Evolutionary conservation across 2,113 vertebrate genomes (phyloP), one percentile per base, ranked within the genome.

Genomic region (Corvus moneduloides): DNA sequence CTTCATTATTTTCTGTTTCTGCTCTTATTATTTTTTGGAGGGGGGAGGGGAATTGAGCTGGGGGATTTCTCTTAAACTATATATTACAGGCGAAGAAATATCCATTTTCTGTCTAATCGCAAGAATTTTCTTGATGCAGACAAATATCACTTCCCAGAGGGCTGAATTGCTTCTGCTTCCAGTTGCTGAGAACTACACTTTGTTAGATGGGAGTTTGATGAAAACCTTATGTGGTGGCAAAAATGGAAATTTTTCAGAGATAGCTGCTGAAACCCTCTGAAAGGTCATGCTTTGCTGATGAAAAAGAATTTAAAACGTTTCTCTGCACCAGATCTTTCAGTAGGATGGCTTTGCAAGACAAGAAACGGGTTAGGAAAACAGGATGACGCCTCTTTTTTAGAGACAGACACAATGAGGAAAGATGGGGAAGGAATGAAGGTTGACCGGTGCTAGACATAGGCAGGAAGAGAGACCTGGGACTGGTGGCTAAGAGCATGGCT

Each of bases 171-270:
- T 89, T 93, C 82, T 90, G 52, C 80, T 85, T 92, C 76, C 85
- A 77, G 48, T 71, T 94, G 92, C 93, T 96, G 92, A 96, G 94
- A 92, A 78, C 59, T 49, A 93, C 87, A 85, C 33, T 94, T 94
- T 91, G 95, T 74, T 93, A 67, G 64, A 93, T 84, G 64, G 37
- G 89, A 87, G 56, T 81, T 86, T 92, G 87, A 95, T 71, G 88
- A 93, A 96, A 96, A 96, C n/a, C 28, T 84, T 67, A 92, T 93
- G 79, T 75, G 33, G 92, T 92, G 82, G 82, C 56, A 90, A 94
- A 96, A 93, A 81, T 56, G 64, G 90, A 92, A 94, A 94, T 81
- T 89, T 92, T 92, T 61, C 91, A 87, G 76, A 78, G 68, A 56
- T 72, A 81, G 43, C 56, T 81, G 68, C 56, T 74, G 61, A 84